A percentile compares a stretch with the other conserved stretches of the same genome.
phyloP scores from a whole-genome alignment of 2,888 invertebrate species.

The Ophonus ardosiacus region DNA sequence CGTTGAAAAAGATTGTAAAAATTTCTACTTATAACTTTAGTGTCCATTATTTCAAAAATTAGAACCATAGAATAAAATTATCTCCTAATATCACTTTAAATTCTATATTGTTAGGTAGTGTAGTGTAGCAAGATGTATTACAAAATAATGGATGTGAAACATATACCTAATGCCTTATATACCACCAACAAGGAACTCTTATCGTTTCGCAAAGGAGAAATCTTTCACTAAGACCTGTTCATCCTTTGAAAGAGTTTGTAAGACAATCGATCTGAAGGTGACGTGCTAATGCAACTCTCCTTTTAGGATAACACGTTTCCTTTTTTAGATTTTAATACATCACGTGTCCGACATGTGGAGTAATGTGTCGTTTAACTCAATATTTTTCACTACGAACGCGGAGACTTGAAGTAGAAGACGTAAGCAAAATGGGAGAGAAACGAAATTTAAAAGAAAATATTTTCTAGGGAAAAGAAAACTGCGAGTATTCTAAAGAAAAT shows the following conservation, averaged over 20 bases:
- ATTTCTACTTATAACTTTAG: too few relatives aligned
- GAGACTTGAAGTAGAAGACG: background rate
- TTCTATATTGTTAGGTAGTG: background rate
- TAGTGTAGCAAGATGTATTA: background rate
- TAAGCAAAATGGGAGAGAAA: background rate
- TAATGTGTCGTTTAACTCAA: conserved; percentile 41
- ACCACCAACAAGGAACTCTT: background rate
- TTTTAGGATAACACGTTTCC: conserved; percentile 38
- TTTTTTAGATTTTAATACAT: conserved; percentile 44
- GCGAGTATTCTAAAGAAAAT: background rate
- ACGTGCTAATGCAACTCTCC: conserved; percentile 32
- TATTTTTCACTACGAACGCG: conserved; percentile 7
- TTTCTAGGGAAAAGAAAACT: background rate
- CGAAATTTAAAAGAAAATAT: conserved; percentile 12
- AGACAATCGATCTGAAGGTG: conserved; percentile 33
- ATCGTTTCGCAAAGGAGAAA: background rate
- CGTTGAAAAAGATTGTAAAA: too few relatives aligned
- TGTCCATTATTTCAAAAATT: too few relatives aligned
- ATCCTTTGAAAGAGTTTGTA: conserved; percentile 19
- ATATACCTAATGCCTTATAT: background rate
- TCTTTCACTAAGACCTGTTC: background rate
- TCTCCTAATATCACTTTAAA: background rate
- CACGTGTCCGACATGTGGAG: conserved; percentile 5
- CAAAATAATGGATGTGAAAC: background rate
- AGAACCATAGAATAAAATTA: too few relatives aligned